Conservation (phyloP, 1,140 invertebrate genomes). For the Elymnias hypermnestra region DNA sequence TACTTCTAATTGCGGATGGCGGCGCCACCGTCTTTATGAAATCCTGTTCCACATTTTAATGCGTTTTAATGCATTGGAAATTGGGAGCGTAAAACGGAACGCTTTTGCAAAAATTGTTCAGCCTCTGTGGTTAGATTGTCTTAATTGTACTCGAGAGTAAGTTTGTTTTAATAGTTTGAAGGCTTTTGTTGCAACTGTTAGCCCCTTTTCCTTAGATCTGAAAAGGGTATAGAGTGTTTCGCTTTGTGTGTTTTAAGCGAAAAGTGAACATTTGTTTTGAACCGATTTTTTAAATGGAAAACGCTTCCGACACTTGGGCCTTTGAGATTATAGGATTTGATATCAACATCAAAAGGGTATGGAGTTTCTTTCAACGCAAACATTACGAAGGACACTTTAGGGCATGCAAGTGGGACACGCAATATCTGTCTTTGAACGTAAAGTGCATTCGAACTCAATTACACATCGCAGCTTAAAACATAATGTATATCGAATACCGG, state of each 20-base stretch:
- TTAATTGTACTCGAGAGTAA: constrained; percentile 27
- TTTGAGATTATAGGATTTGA: constrained; percentile 4
- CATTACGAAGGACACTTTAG: not conserved
- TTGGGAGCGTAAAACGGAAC: constrained; percentile 28
- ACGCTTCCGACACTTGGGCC: constrained; percentile 15
- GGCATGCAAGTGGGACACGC: not conserved
- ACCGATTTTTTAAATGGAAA: constrained; percentile 21
- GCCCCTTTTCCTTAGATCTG: constrained; percentile 22
- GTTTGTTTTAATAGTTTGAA: constrained; percentile 32
- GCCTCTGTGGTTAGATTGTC: constrained; percentile 22
- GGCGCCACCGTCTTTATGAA: constrained; percentile 42
- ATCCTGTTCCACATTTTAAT: constrained; percentile 50
- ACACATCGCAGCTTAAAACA: too few species aligned
- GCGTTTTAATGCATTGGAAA: constrained; percentile 34
- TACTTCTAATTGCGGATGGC: constrained; percentile 35
- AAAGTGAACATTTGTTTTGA: constrained; percentile 24
- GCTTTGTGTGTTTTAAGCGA: constrained; percentile 21
- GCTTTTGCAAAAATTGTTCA: constrained; percentile 24
- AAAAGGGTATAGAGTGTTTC: constrained; percentile 22
- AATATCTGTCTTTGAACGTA: not conserved
- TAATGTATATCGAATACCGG: too few species aligned
- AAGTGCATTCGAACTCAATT: constrained; percentile 1
- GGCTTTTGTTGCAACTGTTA: constrained; percentile 22
- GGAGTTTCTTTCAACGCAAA: constrained; percentile 4
- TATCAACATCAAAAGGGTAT: constrained; percentile 3